A percentile compares a stretch with the other conserved stretches of the same genome.
Evolutionary conservation across 1,140 invertebrate species (phyloP).

Genomic region (Phymastichus coffea): DNA sequence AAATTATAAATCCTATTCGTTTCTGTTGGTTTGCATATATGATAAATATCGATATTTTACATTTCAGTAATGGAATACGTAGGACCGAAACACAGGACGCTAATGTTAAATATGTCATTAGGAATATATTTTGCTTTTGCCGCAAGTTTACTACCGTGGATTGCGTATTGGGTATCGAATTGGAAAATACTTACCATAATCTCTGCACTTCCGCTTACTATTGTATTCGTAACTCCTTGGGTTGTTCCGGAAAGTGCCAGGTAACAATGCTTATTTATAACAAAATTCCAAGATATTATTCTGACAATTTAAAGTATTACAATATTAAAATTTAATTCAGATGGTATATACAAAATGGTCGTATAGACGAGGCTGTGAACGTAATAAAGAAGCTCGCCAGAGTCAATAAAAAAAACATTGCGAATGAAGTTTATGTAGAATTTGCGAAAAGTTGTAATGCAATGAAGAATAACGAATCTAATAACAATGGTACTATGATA

Average conservation of each 20-base stretch:
- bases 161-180: conserved; percentile 73
- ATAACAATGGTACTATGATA: conserved; percentile 73
- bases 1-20: not conserved
- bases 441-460: conserved; percentile 69
- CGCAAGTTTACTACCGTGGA: conserved; percentile 76
- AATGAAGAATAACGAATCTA: conserved; percentile 67
- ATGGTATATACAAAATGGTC: conserved; percentile 80
- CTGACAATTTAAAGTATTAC: no score
- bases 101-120: conserved; percentile 86
- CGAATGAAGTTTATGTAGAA: conserved; percentile 69
- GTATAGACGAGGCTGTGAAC: conserved; percentile 72
- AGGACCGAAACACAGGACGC: conserved; percentile 79
- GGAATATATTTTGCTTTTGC: conserved; percentile 84
- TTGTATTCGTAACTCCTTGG: conserved; percentile 71
- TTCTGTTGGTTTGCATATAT: not conserved
- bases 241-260: conserved; percentile 81
- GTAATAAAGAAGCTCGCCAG: conserved; percentile 80
- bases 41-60: not conserved
- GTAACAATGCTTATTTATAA: conserved; percentile 47
- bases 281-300: not conserved
- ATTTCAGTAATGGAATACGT: conserved; percentile 80
- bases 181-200: conserved; percentile 75
- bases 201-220: conserved; percentile 71
- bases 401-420: conserved; percentile 73
- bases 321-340: no score